Percentiles rank a stretch among this genome's conserved stretches.
These are phyloP conservation scores for Callorhinus ursinus DNA, from an alignment of 2,113 vertebrate species.

Conservation along the genomic window DNA sequence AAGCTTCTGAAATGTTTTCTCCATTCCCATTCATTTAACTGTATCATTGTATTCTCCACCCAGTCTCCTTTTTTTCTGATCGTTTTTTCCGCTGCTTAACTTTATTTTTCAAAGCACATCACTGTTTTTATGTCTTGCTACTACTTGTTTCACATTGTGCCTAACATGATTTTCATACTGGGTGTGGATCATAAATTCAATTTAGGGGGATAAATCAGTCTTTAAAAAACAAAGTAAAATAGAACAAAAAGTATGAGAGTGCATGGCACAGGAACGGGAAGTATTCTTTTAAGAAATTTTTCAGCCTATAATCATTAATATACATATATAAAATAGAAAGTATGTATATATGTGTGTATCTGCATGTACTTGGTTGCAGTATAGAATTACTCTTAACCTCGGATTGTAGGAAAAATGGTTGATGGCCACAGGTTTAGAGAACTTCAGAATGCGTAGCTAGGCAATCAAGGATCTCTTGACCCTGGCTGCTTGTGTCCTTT, in stretches of 20 bases:
- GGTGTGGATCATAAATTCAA: slow-evolving; percentile 16
- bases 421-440: not conserved
- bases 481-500: slow-evolving; percentile 19
- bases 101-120: slow-evolving; percentile 22
- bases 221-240: not conserved
- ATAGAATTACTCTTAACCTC: not conserved
- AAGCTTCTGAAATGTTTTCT: not conserved
- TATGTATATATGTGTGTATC: not conserved
- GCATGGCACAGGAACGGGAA: not conserved
- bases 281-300: slow-evolving; percentile 46
- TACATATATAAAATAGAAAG: not conserved
- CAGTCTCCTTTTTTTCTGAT: not conserved
- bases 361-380: not conserved
- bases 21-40: not conserved
- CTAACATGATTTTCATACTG: not conserved
- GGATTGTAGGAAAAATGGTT: not conserved
- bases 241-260: slow-evolving; percentile 32
- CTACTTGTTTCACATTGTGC: not conserved
- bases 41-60: not conserved
- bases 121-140: not conserved
- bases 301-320: not conserved
- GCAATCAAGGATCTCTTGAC: not conserved
- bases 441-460: not conserved
- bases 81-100: slow-evolving; percentile 24
- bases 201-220: not conserved